A percentile compares a stretch with the other conserved stretches of the same genome.
phyloP scores from a whole-genome alignment of 1,140 invertebrate species.

The Drosophila azteca region DNA sequence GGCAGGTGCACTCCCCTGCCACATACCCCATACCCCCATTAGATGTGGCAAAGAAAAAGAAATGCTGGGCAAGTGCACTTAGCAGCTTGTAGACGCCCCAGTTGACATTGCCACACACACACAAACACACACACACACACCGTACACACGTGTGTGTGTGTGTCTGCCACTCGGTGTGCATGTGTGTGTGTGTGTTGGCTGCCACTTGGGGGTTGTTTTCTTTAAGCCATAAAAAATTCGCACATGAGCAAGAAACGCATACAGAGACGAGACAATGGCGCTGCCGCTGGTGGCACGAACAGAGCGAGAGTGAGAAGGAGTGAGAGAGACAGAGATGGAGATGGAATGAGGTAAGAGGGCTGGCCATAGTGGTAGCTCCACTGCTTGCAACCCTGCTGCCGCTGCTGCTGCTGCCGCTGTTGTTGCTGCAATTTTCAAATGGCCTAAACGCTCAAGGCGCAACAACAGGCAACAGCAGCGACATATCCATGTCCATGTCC shows the following conservation, averaged over 20 bases:
- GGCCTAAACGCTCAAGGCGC: conserved; percentile 78
- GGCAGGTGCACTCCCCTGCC: neutral
- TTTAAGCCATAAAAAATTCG: conserved; percentile 73
- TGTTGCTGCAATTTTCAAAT: conserved; percentile 76
- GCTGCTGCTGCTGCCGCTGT: no score
- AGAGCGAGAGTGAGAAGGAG: neutral
- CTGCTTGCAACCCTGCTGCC: conserved; percentile 30
- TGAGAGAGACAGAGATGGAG: neutral
- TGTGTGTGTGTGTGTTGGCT: conserved; percentile 2
- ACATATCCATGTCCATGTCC: conserved; percentile 67
- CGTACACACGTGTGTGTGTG: conserved; percentile 21
- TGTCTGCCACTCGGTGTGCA: neutral
- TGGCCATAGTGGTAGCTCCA: conserved; percentile 60
- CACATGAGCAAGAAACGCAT: conserved; percentile 62
- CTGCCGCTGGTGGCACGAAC: neutral
- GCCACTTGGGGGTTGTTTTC: conserved; percentile 76
- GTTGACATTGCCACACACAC: conserved; percentile 73
- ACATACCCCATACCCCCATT: no score
- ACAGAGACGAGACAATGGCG: conserved; percentile 63
- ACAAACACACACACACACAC: conserved; percentile 19
- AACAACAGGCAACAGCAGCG: conserved; percentile 44
- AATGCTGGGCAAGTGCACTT: conserved; percentile 78
- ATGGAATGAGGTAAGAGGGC: conserved; percentile 11
- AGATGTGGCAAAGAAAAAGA: conserved; percentile 41
- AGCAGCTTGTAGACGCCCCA: conserved; percentile 79